These are phyloP conservation scores for Oryzias javanicus DNA, from an alignment of 2,113 vertebrate species.

Conservation along the genomic window DNA sequence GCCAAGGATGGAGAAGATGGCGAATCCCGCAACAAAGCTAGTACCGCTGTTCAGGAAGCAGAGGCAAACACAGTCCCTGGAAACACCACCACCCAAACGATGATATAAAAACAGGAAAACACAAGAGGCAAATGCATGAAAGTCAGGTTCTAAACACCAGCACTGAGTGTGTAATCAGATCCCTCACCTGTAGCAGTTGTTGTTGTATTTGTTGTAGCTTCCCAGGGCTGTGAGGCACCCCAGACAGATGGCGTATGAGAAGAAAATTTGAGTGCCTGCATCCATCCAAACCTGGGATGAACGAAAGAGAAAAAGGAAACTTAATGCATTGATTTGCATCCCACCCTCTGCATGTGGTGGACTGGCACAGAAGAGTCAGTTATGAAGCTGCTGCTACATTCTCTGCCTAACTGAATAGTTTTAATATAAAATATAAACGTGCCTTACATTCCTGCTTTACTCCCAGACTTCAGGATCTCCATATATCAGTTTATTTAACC, in stretches of 20 bases:
- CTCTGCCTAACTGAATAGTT: too few relatives aligned
- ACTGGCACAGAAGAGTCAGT: too few relatives aligned
- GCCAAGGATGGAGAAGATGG: constrained; percentile 96
- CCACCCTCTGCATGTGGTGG: too few relatives aligned
- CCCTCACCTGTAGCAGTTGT: constrained; percentile 94
- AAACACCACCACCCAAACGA: not conserved
- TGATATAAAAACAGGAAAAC: not conserved
- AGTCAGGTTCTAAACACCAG: not conserved
- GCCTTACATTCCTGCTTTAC: too few relatives aligned
- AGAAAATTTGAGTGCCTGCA: constrained; percentile 97
- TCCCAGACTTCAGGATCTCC: too few relatives aligned
- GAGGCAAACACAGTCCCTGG: constrained; percentile 89
- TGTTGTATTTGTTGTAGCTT: constrained; percentile 97
- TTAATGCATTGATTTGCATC: not conserved
- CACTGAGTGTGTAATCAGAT: not conserved
- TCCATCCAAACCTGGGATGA: constrained; percentile 94
- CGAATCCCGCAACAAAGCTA: constrained; percentile 94
- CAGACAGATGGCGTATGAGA: constrained; percentile 93
- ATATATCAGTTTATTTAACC: too few relatives aligned
- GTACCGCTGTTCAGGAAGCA: constrained; percentile 96
- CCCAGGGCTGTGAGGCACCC: constrained; percentile 93
- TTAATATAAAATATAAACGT: too few relatives aligned
- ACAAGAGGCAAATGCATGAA: not conserved
- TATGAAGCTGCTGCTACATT: too few relatives aligned
- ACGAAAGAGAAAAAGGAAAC: constrained; percentile 3